A percentile compares a stretch with the other conserved stretches of the same genome.
These are phyloP conservation scores for Anhinga rufa DNA, from an alignment of 2,113 vertebrate species.

Conservation along the genomic window DNA sequence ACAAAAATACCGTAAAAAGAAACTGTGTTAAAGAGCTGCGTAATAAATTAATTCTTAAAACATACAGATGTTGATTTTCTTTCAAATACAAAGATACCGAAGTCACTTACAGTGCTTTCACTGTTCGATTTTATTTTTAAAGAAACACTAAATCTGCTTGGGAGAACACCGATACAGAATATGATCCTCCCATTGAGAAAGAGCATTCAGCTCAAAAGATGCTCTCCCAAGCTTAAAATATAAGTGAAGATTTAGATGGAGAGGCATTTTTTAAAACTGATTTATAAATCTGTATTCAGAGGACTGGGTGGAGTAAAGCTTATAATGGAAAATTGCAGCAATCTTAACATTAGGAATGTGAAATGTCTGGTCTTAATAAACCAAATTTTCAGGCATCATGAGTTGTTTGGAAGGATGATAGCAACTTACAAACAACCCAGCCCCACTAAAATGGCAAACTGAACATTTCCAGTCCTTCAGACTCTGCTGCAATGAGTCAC, in stretches of 20 bases:
- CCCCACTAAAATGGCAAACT: not conserved
- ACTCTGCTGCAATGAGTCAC: not conserved
- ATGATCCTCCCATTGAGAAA: not conserved
- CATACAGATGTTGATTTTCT: not conserved
- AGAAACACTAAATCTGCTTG: not conserved
- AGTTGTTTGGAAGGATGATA: not conserved
- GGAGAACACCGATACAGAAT: not conserved
- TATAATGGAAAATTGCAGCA: conserved; percentile 58
- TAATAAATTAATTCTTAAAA: not conserved
- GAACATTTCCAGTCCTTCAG: not conserved
- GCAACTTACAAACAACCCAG: conserved; percentile 20
- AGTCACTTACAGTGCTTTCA: not conserved
- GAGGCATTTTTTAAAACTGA: not conserved
- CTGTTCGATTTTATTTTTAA: not conserved
- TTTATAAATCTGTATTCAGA: conserved; percentile 41
- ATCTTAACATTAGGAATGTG: conserved; percentile 48
- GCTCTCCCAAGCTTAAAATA: not conserved
- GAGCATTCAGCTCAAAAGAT: not conserved
- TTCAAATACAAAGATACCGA: not conserved
- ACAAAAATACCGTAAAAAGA: not conserved
- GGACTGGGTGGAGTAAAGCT: conserved; percentile 39
- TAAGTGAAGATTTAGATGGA: not conserved
- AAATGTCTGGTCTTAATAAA: conserved; percentile 60
- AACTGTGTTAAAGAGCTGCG: not conserved
- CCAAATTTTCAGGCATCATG: not conserved